Evolutionary conservation across 2,113 vertebrate genomes (phyloP).

Genomic region (Clarias gariepinus): DNA sequence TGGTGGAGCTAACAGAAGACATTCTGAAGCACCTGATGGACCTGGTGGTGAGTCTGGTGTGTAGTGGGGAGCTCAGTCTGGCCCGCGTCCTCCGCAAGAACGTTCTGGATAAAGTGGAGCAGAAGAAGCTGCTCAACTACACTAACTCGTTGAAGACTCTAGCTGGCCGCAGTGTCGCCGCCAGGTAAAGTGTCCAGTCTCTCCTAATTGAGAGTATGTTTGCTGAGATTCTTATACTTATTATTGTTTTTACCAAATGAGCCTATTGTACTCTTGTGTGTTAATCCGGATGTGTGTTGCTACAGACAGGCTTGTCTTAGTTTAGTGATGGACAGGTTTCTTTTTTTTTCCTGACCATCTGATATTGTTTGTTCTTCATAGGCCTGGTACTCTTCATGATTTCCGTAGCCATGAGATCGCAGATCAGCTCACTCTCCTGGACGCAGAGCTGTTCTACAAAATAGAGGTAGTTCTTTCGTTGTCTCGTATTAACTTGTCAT

Average conservation of each 20-base stretch:
- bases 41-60: slow-evolving; percentile 85
- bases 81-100: slow-evolving; percentile 86
- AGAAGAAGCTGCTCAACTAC: slow-evolving; percentile 82
- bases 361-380: slow-evolving; percentile 52
- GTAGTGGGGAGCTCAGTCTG: slow-evolving; percentile 83
- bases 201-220: neutral
- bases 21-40: slow-evolving; percentile 89
- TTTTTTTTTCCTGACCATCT: neutral
- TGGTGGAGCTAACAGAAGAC: slow-evolving; percentile 87
- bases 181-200: slow-evolving; percentile 75
- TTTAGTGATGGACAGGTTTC: neutral
- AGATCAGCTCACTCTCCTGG: slow-evolving; percentile 90
- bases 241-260: neutral
- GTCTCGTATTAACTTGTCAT: neutral
- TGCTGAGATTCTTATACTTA: neutral
- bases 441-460: slow-evolving; percentile 90
- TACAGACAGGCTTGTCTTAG: neutral
- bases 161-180: slow-evolving; percentile 86
- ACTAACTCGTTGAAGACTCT: slow-evolving; percentile 84
- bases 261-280: too few relatives aligned
- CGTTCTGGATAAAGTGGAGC: slow-evolving; percentile 88
- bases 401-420: slow-evolving; percentile 94
- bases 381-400: slow-evolving; percentile 90
- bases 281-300: neutral
- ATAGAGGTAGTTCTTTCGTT: slow-evolving; percentile 74